Base-by-base conservation (phyloP, 2,113 vertebrate species). In the Ameiurus melas region DNA sequence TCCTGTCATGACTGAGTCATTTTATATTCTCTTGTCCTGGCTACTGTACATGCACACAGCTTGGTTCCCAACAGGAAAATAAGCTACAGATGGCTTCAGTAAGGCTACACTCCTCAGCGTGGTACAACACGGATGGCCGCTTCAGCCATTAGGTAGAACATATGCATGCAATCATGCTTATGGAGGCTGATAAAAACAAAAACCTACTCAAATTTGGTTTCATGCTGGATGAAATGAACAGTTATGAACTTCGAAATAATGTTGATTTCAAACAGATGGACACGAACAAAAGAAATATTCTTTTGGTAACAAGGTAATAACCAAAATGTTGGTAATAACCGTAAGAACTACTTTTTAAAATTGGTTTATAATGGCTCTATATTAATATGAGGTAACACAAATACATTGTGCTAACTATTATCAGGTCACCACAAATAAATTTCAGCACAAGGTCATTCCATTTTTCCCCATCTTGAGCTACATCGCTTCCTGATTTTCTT, bases 1-100 rank as follows among this genome's bases (percentile, higher is more conserved):
- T 89, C 86, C 90, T 85, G 90, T 89, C 90, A 90, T 86, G 77
- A 90, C 85, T 13, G 84, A n/a, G 66, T 53, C 60, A 85, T 53
- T 89, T 85, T 89, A 77, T 87, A 68, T 43, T 64, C 57, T 90
- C 60, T 86, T 85, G 79, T 88, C 70, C 79, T 60, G 84, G 84
- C 84, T 89, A 77, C 53, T 86, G 79, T 82, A 83, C 47, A 53
- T 43, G 73, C 68, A 83, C 73, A 79, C 71, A 77, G 78, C 81
- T 88, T 82, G 81, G 27, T 19, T 84, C 82, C 82, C 71, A 84
- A 36, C 39, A 88, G 82, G 70, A 60, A 64, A 79, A 84, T 79
- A 55, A 66, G 82, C 57, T 66, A 78, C 82, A 88, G 71, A 84
- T 86, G 58, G 80, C 60, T 60, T 62, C 17, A 25, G 60, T 39